Percentiles rank a stretch among this genome's conserved stretches.
These are phyloP conservation scores for Drosophila pandora DNA, from an alignment of 1,140 invertebrate species.

Conservation along the genomic window DNA sequence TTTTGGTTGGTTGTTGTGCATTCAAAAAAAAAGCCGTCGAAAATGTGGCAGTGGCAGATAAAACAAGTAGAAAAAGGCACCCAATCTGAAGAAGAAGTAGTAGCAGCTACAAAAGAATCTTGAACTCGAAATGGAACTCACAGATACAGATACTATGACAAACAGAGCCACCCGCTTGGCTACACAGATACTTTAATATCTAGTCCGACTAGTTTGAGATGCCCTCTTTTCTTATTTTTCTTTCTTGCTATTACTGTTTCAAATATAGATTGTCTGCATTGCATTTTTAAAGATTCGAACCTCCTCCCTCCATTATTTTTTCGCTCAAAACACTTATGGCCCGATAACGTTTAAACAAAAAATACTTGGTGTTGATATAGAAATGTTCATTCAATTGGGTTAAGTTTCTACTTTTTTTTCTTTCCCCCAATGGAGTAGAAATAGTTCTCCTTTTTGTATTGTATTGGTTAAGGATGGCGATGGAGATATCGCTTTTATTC, in stretches of 20 bases:
- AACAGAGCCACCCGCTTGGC: constrained; percentile 33
- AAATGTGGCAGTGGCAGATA: constrained; percentile 19
- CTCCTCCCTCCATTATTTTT: constrained; percentile 9
- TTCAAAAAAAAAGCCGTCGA: constrained; percentile 12
- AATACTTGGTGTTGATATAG: constrained; percentile 39
- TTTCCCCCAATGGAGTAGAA: constrained; percentile 2
- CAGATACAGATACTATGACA: constrained; percentile 34
- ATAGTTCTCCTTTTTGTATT: background rate
- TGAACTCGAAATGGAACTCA: constrained; percentile 61
- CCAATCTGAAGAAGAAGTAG: background rate
- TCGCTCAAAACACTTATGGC: constrained; percentile 45
- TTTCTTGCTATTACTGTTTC: constrained; percentile 28
- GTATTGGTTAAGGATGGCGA: background rate
- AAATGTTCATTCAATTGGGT: constrained; percentile 50
- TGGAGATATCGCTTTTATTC: background rate
- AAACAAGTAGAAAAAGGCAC: constrained; percentile 9
- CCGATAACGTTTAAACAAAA: constrained; percentile 30
- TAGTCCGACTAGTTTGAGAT: constrained; percentile 58
- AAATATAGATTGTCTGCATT: constrained; percentile 42
- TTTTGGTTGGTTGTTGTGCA: background rate
- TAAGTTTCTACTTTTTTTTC: constrained; percentile 37
- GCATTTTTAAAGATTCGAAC: constrained; percentile 24
- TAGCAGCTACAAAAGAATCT: constrained; percentile 58
- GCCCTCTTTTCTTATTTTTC: constrained; percentile 14
- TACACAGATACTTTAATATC: constrained; percentile 51